Conservation (phyloP, 2,888 invertebrate genomes). For the Eutolmus rufibarbis region DNA sequence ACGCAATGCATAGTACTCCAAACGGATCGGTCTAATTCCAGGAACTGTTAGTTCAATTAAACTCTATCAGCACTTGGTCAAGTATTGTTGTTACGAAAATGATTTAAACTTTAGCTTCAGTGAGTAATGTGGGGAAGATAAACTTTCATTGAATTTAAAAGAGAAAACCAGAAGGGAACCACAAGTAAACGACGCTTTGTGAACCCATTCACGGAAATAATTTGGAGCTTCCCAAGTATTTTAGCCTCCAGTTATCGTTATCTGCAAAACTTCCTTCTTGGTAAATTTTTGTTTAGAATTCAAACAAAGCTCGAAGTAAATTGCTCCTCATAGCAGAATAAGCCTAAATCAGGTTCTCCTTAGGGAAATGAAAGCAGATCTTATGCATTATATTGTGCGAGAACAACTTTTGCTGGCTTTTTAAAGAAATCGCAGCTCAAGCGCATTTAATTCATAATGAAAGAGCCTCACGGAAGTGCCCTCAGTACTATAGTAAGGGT, state of each 20-base stretch:
- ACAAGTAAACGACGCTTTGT: neutral
- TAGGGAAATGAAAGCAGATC: neutral
- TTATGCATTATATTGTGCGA: neutral
- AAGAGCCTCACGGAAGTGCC: neutral
- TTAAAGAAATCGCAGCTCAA: neutral
- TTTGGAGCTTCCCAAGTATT: neutral
- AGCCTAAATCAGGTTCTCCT: neutral
- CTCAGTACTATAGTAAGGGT: neutral
- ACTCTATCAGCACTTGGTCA: neutral
- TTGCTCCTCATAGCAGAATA: neutral
- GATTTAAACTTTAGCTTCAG: neutral
- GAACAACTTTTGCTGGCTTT: neutral
- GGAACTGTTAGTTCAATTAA: neutral
- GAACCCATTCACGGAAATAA: neutral
- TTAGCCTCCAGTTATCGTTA: neutral
- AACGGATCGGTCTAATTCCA: neutral
- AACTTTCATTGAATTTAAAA: neutral
- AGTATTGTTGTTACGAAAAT: neutral
- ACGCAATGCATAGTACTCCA: neutral
- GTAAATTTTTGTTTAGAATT: neutral
- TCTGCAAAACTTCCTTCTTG: neutral
- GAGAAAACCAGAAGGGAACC: neutral
- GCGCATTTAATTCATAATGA: neutral
- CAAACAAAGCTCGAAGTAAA: neutral
- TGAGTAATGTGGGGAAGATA: neutral